A percentile compares a stretch with the other conserved stretches of the same genome.
Evolutionary conservation across 2,888 invertebrate genomes (phyloP).

Genomic region (Stenolophus ochropezus): DNA sequence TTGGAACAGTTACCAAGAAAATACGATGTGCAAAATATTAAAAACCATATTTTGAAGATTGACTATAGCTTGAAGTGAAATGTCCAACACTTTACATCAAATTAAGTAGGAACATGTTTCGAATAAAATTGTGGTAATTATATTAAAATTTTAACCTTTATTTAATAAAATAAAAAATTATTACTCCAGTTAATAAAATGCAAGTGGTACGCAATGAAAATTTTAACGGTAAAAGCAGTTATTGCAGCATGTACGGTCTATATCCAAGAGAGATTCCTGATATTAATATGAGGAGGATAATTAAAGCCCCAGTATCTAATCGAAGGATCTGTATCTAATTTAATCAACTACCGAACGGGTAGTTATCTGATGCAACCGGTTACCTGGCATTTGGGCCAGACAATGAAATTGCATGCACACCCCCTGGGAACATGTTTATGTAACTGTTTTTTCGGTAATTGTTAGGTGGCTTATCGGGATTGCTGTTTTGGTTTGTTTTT

Average conservation of each 20-base stretch:
- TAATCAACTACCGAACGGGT: conserved; percentile 53
- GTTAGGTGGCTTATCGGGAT: not conserved
- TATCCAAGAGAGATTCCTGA: not conserved
- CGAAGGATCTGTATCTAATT: conserved; percentile 48
- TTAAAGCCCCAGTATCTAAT: conserved; percentile 42
- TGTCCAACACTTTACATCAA: not conserved
- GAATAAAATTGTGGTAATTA: not conserved
- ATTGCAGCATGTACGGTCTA: not conserved
- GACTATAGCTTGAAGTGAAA: not conserved
- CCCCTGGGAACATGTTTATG: conserved; percentile 5
- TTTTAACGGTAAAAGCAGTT: conserved; percentile 51
- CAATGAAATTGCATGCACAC: conserved; percentile 39
- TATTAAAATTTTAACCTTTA: not conserved
- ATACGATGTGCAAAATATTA: too few species aligned
- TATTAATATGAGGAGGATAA: conserved; percentile 16
- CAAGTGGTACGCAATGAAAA: conserved; percentile 28
- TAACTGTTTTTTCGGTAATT: conserved; percentile 21
- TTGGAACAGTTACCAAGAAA: too few species aligned
- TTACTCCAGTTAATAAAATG: conserved; percentile 27
- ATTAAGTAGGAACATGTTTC: not conserved
- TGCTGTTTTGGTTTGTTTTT: not conserved
- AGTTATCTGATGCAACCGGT: conserved; percentile 31
- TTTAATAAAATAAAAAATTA: not conserved
- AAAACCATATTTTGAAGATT: too few species aligned
- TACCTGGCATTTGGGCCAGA: conserved; percentile 21